Evolutionary conservation across 2,888 invertebrate genomes (phyloP).

Genomic region (Oscheius sp.): DNA sequence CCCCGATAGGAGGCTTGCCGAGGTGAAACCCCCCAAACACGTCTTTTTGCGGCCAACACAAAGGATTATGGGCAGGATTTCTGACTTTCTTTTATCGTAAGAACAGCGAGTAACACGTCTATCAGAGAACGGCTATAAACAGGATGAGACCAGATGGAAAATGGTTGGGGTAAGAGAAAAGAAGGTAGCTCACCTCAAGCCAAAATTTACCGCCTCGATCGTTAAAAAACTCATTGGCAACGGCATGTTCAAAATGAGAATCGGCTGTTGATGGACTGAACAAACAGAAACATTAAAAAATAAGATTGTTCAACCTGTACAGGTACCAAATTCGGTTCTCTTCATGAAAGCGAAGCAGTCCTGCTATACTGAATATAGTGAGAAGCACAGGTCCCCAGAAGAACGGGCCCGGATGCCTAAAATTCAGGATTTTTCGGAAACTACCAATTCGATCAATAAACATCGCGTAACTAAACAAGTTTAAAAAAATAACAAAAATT

Average conservation of each 20-base stretch:
- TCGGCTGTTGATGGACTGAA: constrained; percentile 58
- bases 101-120: background rate
- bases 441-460: background rate
- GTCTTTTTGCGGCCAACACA: background rate
- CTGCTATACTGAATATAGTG: constrained; percentile 49
- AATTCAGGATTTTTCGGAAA: constrained; percentile 13
- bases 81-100: background rate
- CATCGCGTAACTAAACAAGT: background rate
- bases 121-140: background rate
- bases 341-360: constrained; percentile 60
- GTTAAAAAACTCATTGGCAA: constrained; percentile 65
- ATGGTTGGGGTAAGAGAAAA: background rate
- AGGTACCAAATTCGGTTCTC: constrained; percentile 67
- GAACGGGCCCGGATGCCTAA: constrained; percentile 59
- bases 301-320: constrained; percentile 41
- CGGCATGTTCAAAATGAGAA: constrained; percentile 63
- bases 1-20: too few species aligned
- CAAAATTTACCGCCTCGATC: constrained; percentile 67
- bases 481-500: constrained; percentile 2
- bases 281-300: constrained; percentile 32
- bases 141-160: background rate
- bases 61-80: too few species aligned
- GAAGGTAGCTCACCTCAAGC: constrained; percentile 55
- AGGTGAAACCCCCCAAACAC: background rate
- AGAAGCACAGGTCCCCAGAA: constrained; percentile 60